Evolutionary conservation across 2,113 vertebrate species (phyloP).

Genomic region (Thunnus thynnus): DNA sequence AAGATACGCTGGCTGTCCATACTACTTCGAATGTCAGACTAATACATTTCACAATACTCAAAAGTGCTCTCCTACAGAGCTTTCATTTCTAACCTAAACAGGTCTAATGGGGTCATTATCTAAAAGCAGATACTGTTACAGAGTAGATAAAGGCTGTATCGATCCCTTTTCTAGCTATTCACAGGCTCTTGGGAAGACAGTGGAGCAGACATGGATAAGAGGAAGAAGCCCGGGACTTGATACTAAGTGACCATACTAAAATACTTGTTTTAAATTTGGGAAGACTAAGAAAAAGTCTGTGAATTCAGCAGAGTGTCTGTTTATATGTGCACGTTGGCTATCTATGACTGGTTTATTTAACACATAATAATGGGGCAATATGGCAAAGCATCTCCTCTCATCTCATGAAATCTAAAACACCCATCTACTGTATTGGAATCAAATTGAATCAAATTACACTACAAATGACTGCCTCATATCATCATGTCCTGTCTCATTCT

Average conservation of each 20-base stretch:
- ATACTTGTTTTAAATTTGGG: constrained; percentile 23
- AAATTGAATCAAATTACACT: constrained; percentile 16
- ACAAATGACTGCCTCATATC: constrained; percentile 66
- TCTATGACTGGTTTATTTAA: background rate
- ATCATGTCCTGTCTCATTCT: constrained; percentile 59
- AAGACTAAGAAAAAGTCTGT: background rate
- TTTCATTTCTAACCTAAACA: constrained; percentile 46
- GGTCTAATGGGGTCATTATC: constrained; percentile 80
- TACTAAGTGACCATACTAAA: constrained; percentile 24
- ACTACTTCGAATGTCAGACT: constrained; percentile 28
- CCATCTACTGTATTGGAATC: constrained; percentile 19
- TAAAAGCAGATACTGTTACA: constrained; percentile 81
- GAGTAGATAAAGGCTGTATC: constrained; percentile 72
- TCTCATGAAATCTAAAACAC: constrained; percentile 11
- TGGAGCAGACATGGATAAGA: constrained; percentile 36
- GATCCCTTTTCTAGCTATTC: constrained; percentile 75
- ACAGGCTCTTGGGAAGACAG: constrained; percentile 52
- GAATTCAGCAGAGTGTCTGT: background rate
- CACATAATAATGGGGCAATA: background rate
- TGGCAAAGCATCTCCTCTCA: background rate
- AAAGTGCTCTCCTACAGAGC: constrained; percentile 30
- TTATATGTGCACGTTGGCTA: constrained; percentile 8
- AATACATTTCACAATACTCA: constrained; percentile 31
- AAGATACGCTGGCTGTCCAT: constrained; percentile 2
- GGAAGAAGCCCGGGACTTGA: constrained; percentile 24